Conservation (phyloP, 2,797 vertebrate genomes). For the Eutrigla gurnardus region DNA sequence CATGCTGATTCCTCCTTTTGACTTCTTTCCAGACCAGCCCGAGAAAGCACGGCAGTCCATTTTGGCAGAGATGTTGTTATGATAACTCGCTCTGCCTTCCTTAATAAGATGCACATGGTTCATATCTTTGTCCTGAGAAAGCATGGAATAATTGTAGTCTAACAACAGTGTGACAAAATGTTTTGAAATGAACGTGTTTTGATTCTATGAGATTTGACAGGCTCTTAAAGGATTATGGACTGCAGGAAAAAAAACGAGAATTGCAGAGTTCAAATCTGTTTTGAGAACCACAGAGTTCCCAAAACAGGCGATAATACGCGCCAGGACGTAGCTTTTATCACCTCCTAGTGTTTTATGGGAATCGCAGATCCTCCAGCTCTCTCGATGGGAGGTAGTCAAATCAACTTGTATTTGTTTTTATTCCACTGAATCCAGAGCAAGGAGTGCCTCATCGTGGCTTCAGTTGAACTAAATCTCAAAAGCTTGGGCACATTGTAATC, state of each 20-base stretch:
- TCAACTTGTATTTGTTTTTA: constrained; percentile 45
- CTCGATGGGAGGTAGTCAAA: constrained; percentile 54
- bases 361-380: constrained; percentile 32
- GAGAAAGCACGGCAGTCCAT: constrained; percentile 29
- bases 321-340: constrained; percentile 46
- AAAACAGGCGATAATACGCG: constrained; percentile 70
- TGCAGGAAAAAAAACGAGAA: constrained; percentile 7
- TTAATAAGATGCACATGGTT: constrained; percentile 64
- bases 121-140: not conserved
- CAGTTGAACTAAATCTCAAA: constrained; percentile 22
- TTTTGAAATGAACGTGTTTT: constrained; percentile 14
- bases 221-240: constrained; percentile 22
- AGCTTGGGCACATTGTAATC: not conserved
- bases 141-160: constrained; percentile 1
- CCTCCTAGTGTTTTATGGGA: constrained; percentile 48
- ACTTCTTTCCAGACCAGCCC: constrained; percentile 48
- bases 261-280: constrained; percentile 58
- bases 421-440: constrained; percentile 35
- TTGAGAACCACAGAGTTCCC: constrained; percentile 65
- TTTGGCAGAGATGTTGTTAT: constrained; percentile 49
- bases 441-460: not conserved
- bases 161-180: constrained; percentile 7
- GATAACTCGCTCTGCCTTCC: constrained; percentile 27
- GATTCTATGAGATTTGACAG: constrained; percentile 34
- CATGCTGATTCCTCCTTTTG: constrained; percentile 45